These are phyloP conservation scores for Drosophila greeni DNA, from an alignment of 2,888 invertebrate species.

Conservation along the genomic window DNA sequence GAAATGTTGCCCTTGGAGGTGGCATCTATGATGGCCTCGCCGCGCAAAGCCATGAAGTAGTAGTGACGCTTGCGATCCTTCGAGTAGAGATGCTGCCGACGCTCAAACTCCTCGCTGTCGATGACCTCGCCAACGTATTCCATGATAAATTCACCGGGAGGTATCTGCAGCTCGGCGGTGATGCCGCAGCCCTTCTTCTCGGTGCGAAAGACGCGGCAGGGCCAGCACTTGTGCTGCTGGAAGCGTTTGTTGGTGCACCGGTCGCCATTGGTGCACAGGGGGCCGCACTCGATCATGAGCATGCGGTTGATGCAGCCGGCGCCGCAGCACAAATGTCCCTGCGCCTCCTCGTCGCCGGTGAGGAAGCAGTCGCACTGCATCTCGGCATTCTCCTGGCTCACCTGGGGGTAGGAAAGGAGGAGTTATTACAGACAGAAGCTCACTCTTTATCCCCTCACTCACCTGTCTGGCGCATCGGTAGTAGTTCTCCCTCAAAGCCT, in stretches of 20 bases:
- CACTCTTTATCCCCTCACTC: constrained; percentile 77
- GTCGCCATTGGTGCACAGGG: constrained; percentile 91
- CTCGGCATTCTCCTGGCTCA: constrained; percentile 92
- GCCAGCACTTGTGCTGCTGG: constrained; percentile 90
- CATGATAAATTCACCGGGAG: constrained; percentile 92
- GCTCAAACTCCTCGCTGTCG: constrained; percentile 92
- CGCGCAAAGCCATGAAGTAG: constrained; percentile 97
- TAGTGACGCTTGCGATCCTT: constrained; percentile 94
- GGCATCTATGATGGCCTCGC: constrained; percentile 97
- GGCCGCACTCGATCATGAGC: constrained; percentile 98
- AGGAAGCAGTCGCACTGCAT: constrained; percentile 98
- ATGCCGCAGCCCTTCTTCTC: constrained; percentile 97
- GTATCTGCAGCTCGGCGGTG: constrained; percentile 79
- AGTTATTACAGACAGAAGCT: not conserved
- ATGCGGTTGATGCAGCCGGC: constrained; percentile 97
- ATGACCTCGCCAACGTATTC: constrained; percentile 99
- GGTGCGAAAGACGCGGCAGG: constrained; percentile 92
- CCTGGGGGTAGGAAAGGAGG: constrained; percentile 78
- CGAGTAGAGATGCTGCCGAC: constrained; percentile 92
- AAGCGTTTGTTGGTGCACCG: constrained; percentile 97
- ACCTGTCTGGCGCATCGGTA: constrained; percentile 91
- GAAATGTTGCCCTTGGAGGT: constrained; percentile 97
- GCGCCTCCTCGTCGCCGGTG: constrained; percentile 90
- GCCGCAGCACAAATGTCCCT: constrained; percentile 93
- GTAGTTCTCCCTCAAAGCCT: constrained; percentile 90